Conservation (phyloP, 2,888 invertebrate species). For the Xestoiulus laeticollis region DNA sequence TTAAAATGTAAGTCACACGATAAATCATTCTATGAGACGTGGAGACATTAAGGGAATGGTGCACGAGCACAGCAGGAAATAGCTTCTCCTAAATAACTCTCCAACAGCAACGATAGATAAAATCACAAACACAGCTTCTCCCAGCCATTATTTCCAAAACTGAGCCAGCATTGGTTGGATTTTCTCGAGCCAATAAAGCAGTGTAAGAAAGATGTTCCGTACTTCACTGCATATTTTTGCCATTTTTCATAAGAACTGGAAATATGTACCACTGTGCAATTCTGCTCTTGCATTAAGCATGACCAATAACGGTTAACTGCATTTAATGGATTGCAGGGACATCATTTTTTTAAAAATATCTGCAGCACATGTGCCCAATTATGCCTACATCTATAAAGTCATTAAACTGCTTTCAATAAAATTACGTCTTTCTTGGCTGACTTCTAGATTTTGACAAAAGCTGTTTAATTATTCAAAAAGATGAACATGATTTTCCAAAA, state of each 20-base stretch:
- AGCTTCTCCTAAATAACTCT: neutral
- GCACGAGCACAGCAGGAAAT: neutral
- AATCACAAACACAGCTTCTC: neutral
- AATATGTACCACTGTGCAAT: neutral
- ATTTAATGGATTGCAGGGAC: no score
- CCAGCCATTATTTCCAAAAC: neutral
- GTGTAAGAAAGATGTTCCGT: neutral
- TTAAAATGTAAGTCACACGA: conserved; percentile 21
- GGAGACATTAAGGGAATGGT: conserved; percentile 3
- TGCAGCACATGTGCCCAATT: no score
- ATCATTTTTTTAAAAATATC: no score
- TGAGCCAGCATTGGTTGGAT: neutral
- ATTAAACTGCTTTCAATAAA: no score
- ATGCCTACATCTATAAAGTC: no score
- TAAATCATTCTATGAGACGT: conserved; percentile 14
- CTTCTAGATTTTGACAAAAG: no score
- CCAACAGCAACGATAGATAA: neutral
- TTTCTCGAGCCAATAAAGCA: neutral
- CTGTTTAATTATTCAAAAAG: no score
- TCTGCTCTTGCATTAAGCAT: no score
- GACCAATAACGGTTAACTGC: no score
- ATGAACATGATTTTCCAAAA: no score
- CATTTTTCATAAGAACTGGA: neutral
- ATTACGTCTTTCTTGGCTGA: no score
- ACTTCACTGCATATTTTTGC: neutral